Percentiles rank a stretch among this genome's conserved stretches.
phyloP scores from a whole-genome alignment of 2,113 vertebrate genomes.

The Brachypodius melanocephalos region DNA sequence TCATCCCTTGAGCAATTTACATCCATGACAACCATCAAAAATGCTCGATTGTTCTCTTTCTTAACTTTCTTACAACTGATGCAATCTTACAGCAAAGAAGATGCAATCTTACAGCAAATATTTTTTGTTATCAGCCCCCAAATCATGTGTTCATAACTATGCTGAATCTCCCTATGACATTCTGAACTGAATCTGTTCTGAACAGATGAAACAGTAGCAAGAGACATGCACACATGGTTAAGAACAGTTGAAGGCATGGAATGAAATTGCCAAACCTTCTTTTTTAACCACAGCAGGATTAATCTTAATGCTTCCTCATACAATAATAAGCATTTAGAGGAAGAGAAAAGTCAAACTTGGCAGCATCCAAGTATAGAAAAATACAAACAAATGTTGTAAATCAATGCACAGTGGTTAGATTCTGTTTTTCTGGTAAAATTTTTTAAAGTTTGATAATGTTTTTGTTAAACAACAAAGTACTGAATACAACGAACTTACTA shows the following conservation, averaged over 20 bases:
- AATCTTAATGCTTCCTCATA: neutral
- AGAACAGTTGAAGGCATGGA: neutral
- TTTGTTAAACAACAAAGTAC: neutral
- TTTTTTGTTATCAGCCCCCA: neutral
- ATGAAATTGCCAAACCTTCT: neutral
- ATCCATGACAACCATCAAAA: neutral
- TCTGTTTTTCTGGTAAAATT: neutral
- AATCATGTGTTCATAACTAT: neutral
- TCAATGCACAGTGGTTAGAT: neutral
- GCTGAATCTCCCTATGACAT: neutral
- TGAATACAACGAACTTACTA: neutral
- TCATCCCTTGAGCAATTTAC: neutral
- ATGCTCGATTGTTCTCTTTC: neutral
- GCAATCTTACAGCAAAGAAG: neutral
- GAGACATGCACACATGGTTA: neutral
- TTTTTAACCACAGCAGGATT: constrained; percentile 20
- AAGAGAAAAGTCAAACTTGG: neutral
- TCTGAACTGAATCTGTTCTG: neutral
- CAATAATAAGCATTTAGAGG: neutral
- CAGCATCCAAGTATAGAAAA: neutral
- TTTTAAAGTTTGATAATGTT: neutral
- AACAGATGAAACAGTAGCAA: neutral
- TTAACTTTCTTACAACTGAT: neutral
- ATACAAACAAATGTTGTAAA: neutral
- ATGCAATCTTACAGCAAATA: neutral